A percentile compares a stretch with the other conserved stretches of the same genome.
Conservation (phyloP, 2,888 invertebrate species). For the Habrosyne pyritoides region DNA sequence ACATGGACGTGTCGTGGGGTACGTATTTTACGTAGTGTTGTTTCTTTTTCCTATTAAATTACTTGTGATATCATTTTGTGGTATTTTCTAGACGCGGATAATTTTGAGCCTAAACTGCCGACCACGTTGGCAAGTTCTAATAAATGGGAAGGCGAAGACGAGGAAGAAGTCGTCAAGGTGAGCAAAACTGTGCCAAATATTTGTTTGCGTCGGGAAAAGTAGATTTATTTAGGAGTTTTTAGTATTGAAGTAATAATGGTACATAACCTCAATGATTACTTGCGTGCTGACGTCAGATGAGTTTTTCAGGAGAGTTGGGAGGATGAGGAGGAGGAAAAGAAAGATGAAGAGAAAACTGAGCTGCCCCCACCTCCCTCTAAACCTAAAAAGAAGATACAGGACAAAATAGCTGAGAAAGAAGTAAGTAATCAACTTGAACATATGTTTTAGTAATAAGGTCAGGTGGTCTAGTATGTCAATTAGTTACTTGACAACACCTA, state of each 20-base stretch:
- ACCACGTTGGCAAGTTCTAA: slow-evolving; percentile 84
- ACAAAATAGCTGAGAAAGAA: slow-evolving; percentile 95
- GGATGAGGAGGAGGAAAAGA: slow-evolving; percentile 93
- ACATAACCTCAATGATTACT: slow-evolving; percentile 71
- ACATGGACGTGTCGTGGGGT: slow-evolving; percentile 90
- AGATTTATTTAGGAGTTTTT: slow-evolving; percentile 19
- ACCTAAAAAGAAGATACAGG: slow-evolving; percentile 88
- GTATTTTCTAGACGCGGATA: slow-evolving; percentile 87
- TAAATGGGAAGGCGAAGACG: slow-evolving; percentile 95
- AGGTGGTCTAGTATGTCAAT: slow-evolving; percentile 8
- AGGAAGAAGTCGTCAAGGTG: slow-evolving; percentile 94
- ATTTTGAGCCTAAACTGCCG: slow-evolving; percentile 87
- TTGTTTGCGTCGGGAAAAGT: slow-evolving; percentile 24
- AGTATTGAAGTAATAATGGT: slow-evolving; percentile 25
- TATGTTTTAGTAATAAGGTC: slow-evolving; percentile 17
- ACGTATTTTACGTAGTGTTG: slow-evolving; percentile 51
- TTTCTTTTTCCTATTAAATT: slow-evolving; percentile 32
- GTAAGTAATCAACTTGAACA: slow-evolving; percentile 67
- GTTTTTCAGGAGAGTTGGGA: slow-evolving; percentile 96
- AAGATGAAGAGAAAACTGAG: slow-evolving; percentile 87
- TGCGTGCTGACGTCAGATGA: slow-evolving; percentile 73
- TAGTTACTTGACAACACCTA: not conserved
- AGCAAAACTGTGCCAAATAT: slow-evolving; percentile 62
- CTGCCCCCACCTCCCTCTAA: slow-evolving; percentile 84
- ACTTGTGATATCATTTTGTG: slow-evolving; percentile 49